phyloP scores from a whole-genome alignment of 2,113 vertebrate species.

The Tachycineta bicolor region DNA sequence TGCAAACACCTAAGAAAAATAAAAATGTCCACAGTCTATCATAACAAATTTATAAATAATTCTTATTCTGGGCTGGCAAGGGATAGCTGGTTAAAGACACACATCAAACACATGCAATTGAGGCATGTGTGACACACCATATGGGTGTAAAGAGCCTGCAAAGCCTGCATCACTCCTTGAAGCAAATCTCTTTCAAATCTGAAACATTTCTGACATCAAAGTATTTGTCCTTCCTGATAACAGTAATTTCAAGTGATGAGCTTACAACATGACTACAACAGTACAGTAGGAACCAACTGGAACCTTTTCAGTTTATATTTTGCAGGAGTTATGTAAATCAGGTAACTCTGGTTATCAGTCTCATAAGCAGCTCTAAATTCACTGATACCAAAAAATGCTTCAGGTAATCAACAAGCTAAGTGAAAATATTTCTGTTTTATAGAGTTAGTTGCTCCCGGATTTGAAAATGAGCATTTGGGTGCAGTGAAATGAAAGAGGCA shows the following conservation, averaged over 20 bases:
- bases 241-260: background rate
- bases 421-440: conserved; percentile 18
- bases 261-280: background rate
- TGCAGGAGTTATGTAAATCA: background rate
- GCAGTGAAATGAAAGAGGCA: conserved; percentile 17
- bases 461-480: conserved; percentile 35
- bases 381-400: background rate
- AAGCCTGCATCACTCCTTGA: background rate
- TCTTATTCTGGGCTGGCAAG: background rate
- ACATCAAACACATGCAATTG: background rate
- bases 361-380: background rate
- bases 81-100: background rate
- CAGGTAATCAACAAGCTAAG: conserved; percentile 17
- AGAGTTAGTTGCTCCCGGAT: background rate
- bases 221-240: background rate
- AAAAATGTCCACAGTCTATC: background rate
- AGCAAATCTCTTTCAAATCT: background rate
- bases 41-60: background rate
- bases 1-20: background rate
- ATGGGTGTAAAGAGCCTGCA: background rate
- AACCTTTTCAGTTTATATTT: background rate
- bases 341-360: background rate
- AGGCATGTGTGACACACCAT: background rate
- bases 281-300: background rate
- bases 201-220: background rate